These are phyloP conservation scores for Parotocinclus haroldoi DNA, from an alignment of 2,797 vertebrate species.

Conservation along the genomic window DNA sequence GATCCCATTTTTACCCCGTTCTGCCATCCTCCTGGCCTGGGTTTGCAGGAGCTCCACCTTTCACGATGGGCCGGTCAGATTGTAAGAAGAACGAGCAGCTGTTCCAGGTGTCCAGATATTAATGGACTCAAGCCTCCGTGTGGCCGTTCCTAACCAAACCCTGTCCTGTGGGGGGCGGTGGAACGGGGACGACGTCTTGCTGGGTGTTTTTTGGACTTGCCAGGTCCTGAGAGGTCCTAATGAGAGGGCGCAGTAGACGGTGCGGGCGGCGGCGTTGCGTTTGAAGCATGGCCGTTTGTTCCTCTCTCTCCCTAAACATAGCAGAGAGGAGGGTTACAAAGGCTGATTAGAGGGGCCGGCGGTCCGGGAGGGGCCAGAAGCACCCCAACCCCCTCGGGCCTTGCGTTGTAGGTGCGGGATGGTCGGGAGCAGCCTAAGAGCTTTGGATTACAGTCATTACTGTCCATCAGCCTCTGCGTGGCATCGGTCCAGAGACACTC, in stretches of 20 bases:
- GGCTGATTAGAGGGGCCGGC: conserved; percentile 21
- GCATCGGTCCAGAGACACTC: conserved; percentile 33
- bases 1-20: too few relatives aligned
- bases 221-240: conserved; percentile 2
- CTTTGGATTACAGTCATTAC: conserved; percentile 45
- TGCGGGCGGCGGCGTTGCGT: neutral
- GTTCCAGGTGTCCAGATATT: too few relatives aligned
- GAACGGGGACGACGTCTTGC: neutral
- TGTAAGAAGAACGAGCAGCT: too few relatives aligned
- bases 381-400: conserved; percentile 1
- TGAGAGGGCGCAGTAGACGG: conserved; percentile 4
- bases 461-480: conserved; percentile 38
- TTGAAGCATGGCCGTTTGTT: neutral
- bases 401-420: conserved; percentile 8
- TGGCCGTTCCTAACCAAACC: too few relatives aligned
- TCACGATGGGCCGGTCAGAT: too few relatives aligned
- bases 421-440: conserved; percentile 23
- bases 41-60: too few relatives aligned
- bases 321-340: neutral
- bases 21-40: too few relatives aligned
- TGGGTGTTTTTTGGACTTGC: neutral
- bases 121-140: too few relatives aligned
- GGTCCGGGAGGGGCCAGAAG: neutral
- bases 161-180: too few relatives aligned
- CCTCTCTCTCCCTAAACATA: conserved; percentile 3